These are phyloP conservation scores for Microchirus variegatus DNA, from an alignment of 2,797 vertebrate genomes.

Conservation along the genomic window DNA sequence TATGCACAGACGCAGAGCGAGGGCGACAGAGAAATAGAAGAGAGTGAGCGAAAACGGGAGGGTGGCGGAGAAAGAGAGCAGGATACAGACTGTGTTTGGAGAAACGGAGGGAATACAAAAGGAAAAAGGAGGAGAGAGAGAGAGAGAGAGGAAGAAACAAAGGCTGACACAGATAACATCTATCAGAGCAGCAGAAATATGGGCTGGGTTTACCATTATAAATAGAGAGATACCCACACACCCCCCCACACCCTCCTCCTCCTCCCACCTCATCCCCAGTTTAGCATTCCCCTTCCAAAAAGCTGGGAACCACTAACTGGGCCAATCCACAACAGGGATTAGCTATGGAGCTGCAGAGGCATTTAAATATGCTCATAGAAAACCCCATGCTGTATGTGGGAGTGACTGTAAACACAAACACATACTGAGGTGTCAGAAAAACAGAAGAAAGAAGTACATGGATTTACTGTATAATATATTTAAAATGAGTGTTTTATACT, in stretches of 20 bases:
- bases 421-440: slow-evolving; percentile 41
- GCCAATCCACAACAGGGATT: slow-evolving; percentile 80
- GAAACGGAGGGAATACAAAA: slow-evolving; percentile 23
- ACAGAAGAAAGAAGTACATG: slow-evolving; percentile 11
- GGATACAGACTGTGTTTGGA: slow-evolving; percentile 11
- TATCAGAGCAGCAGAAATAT: slow-evolving; percentile 73
- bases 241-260: too few species aligned
- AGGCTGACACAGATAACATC: slow-evolving; percentile 82
- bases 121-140: slow-evolving; percentile 40
- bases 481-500: slow-evolving; percentile 6
- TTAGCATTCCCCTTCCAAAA: slow-evolving; percentile 65
- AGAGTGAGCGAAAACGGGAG: slow-evolving; percentile 18
- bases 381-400: slow-evolving; percentile 59
- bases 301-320: slow-evolving; percentile 73
- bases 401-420: slow-evolving; percentile 72
- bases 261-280: slow-evolving; percentile 54
- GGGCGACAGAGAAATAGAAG: slow-evolving; percentile 16
- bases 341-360: slow-evolving; percentile 67
- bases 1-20: slow-evolving; percentile 56
- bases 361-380: slow-evolving; percentile 65
- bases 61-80: too few species aligned
- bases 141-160: slow-evolving; percentile 69
- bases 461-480: slow-evolving; percentile 3
- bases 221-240: slow-evolving; percentile 64
- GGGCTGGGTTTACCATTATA: slow-evolving; percentile 69